phyloP scores from a whole-genome alignment of 2,797 vertebrate species.

The Pseudochromis fuscus region DNA sequence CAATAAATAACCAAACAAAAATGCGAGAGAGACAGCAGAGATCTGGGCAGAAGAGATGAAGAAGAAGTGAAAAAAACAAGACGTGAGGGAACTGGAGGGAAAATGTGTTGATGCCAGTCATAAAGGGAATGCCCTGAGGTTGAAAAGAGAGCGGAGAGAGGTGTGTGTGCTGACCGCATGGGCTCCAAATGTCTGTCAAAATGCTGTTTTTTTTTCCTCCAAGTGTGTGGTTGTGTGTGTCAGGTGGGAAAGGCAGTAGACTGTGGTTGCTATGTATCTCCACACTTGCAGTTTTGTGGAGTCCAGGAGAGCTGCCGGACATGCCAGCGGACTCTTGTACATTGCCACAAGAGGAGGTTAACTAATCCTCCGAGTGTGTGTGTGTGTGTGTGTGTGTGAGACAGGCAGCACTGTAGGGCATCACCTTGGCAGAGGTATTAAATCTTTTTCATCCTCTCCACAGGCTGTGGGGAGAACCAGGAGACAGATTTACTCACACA shows the following conservation, averaged over 20 bases:
- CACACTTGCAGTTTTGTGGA: conserved; percentile 11
- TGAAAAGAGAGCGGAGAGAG: conserved; percentile 21
- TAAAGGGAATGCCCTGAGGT: conserved; percentile 46
- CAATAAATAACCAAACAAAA: not conserved
- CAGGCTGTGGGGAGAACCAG: conserved; percentile 62
- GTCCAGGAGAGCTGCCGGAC: conserved; percentile 52
- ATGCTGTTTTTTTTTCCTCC: not conserved
- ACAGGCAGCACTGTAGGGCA: conserved; percentile 71
- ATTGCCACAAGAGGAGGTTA: conserved; percentile 63
- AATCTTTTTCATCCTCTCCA: conserved; percentile 79
- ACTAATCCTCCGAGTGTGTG: conserved; percentile 52
- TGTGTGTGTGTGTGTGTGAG: conserved; percentile 24
- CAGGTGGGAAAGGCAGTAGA: conserved; percentile 7
- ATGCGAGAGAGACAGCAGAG: conserved; percentile 19
- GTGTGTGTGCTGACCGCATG: conserved; percentile 32
- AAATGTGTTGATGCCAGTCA: conserved; percentile 37
- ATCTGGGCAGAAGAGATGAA: conserved; percentile 17
- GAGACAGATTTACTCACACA: conserved; percentile 59
- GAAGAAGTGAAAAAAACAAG: conserved; percentile 13
- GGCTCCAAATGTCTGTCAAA: conserved; percentile 50
- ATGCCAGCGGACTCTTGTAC: conserved; percentile 55
- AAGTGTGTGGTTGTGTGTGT: conserved; percentile 44
- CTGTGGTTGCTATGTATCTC: not conserved
- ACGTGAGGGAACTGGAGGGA: conserved; percentile 20
- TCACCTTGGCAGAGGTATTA: conserved; percentile 80